Evolutionary conservation across 2,113 vertebrate genomes (phyloP).

Genomic region (Ammodytes dubius): DNA sequence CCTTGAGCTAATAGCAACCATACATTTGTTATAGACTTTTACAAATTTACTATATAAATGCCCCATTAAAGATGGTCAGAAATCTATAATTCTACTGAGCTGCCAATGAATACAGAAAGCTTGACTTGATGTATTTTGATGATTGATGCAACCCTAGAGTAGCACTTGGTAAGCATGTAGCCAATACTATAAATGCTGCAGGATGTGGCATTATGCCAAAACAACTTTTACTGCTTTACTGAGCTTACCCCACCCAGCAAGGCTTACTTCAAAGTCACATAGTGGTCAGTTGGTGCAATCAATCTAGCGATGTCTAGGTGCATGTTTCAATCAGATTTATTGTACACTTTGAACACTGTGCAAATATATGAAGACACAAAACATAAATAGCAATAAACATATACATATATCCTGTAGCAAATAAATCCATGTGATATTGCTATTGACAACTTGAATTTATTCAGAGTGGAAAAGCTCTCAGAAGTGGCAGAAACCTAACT

Average conservation of each 20-base stretch:
- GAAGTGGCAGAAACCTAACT: neutral
- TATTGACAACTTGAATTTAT: neutral
- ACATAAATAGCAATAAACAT: neutral
- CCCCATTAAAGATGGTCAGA: neutral
- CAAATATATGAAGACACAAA: neutral
- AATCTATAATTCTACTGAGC: conserved; percentile 24
- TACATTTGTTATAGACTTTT: neutral
- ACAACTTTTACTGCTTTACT: conserved; percentile 63
- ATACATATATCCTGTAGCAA: neutral
- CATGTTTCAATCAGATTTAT: neutral
- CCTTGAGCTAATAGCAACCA: neutral
- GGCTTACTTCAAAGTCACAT: conserved; percentile 58
- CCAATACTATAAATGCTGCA: conserved; percentile 64
- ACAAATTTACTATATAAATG: neutral
- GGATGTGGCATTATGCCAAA: conserved; percentile 77
- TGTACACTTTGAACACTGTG: neutral
- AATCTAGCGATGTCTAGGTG: neutral
- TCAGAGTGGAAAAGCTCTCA: neutral
- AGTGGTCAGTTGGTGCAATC: conserved; percentile 57
- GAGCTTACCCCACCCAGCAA: conserved; percentile 52
- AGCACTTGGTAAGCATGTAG: conserved; percentile 47
- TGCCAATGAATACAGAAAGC: conserved; percentile 8
- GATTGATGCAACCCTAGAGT: conserved; percentile 13
- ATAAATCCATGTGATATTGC: neutral
- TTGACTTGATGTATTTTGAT: conserved; percentile 17